A percentile compares a stretch with the other conserved stretches of the same genome.
These are phyloP conservation scores for Hemicentrotus pulcherrimus DNA, from an alignment of 35 echinoderm and acorn worm species.

Conservation along the genomic window DNA sequence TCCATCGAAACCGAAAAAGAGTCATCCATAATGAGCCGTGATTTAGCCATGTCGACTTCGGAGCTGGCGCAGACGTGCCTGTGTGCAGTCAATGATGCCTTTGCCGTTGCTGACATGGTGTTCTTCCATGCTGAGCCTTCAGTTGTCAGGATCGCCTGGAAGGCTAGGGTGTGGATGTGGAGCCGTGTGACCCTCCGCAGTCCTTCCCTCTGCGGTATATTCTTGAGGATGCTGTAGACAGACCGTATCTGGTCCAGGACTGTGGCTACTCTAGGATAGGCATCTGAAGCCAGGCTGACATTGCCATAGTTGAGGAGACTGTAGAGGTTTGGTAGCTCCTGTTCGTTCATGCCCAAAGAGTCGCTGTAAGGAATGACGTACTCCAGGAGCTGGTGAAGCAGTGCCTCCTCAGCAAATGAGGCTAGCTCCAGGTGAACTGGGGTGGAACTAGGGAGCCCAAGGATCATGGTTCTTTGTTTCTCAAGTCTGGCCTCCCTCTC, in stretches of 20 bases:
- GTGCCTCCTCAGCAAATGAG: slow-evolving; percentile 84
- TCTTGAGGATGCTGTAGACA: slow-evolving; percentile 66
- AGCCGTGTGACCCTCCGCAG: slow-evolving; percentile 69
- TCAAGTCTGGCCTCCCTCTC: slow-evolving; percentile 61
- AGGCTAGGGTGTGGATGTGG: slow-evolving; percentile 97
- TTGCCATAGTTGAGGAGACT: slow-evolving; percentile 88
- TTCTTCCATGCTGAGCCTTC: slow-evolving; percentile 90
- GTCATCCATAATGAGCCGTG: slow-evolving; percentile 94
- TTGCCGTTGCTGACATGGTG: slow-evolving; percentile 93
- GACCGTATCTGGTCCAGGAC: slow-evolving; percentile 92
- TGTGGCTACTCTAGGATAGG: slow-evolving; percentile 86
- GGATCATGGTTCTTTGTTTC: slow-evolving; percentile 56
- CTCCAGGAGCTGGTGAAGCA: slow-evolving; percentile 73
- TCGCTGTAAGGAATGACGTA: slow-evolving; percentile 78
- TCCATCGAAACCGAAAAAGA: slow-evolving; percentile 83
- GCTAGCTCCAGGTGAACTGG: slow-evolving; percentile 96
- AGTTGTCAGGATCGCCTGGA: slow-evolving; percentile 90
- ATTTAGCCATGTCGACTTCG: slow-evolving; percentile 73
- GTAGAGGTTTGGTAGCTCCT: slow-evolving; percentile 92
- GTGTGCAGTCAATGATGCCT: slow-evolving; percentile 87
- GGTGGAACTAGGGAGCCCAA: slow-evolving; percentile 45
- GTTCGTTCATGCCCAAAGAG: slow-evolving; percentile 94
- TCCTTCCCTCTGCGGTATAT: background rate
- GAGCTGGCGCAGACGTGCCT: slow-evolving; percentile 79
- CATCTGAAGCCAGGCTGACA: slow-evolving; percentile 74